Base-by-base conservation (phyloP, 1,140 invertebrate genomes). In the Aphidius gifuensis region DNA sequence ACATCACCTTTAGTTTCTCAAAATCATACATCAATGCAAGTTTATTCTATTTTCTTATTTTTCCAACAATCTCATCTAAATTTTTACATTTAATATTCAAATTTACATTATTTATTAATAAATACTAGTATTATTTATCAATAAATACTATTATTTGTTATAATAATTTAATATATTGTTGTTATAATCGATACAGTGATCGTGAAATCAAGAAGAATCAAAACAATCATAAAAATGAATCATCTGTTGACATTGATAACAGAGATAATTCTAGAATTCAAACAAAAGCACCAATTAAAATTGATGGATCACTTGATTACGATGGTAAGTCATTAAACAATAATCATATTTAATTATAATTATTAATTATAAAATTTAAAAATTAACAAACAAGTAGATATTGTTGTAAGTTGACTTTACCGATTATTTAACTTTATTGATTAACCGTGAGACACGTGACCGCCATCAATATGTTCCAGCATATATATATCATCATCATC, bases 291-390 rank as follows among this genome's bases (percentile, higher is more conserved):
- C 61, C 61, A 39, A 76, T 82, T 38, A 85, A 84, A 64, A 80
- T 80, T 47, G 85, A 87, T 67, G 86, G 86, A 45, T 84, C 85
- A 48, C 83, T 90, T 54, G 88, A 90, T 80, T 89, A 89, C 66
- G 88, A 90, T 75, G 86, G 86, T 87, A 73, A 75, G 70, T 65
- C 55, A 59, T 48, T 59, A 46, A 11, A 4, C 39, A 32, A 47
- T 47, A 32, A 64, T 47, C 2, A 44, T 67, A 38, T 21, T 42
- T 61, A 38, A 38, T 39, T 8, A 40, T 48, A 44, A 45, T 16
- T 6, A 32, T 32, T 32, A 32, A 32, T 32, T 32, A 32, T 16
- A 16, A 16, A 16, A 16, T 16, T 16, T 16, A 16, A 16, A 16
- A 16, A 1, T 32, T 3, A 32, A 32, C 4, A 1, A 32, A 32